These are phyloP conservation scores for Chunga burmeisteri DNA, from an alignment of 2,113 vertebrate genomes.

Conservation along the genomic window DNA sequence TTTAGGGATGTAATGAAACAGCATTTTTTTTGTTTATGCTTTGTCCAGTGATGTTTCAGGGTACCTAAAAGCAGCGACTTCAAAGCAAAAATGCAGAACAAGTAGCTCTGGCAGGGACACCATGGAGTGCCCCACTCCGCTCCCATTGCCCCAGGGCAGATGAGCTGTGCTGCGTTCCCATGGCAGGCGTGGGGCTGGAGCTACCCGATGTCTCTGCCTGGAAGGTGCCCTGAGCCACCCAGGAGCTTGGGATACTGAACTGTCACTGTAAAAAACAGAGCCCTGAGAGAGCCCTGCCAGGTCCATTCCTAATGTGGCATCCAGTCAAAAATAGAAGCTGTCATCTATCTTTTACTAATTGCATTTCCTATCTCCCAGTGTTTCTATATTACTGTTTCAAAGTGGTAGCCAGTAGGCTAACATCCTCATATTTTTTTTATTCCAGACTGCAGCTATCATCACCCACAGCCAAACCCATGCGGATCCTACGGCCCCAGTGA, in stretches of 20 bases:
- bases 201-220: neutral
- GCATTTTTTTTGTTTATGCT: neutral
- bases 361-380: neutral
- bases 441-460: neutral
- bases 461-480: neutral
- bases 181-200: neutral
- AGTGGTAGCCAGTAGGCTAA: neutral
- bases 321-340: neutral
- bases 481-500: accelerated
- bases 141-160: neutral
- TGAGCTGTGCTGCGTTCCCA: neutral
- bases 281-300: neutral
- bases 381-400: neutral
- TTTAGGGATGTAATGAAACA: neutral
- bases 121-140: neutral
- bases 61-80: neutral
- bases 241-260: no score
- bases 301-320: neutral
- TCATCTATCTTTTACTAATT: neutral
- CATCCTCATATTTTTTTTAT: neutral
- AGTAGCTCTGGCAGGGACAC: neutral
- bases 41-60: neutral
- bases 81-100: neutral
- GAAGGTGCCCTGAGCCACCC: neutral
- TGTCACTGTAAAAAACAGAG: neutral